These are phyloP conservation scores for Petaurus breviceps DNA, from an alignment of 2,113 vertebrate species.

Conservation along the genomic window DNA sequence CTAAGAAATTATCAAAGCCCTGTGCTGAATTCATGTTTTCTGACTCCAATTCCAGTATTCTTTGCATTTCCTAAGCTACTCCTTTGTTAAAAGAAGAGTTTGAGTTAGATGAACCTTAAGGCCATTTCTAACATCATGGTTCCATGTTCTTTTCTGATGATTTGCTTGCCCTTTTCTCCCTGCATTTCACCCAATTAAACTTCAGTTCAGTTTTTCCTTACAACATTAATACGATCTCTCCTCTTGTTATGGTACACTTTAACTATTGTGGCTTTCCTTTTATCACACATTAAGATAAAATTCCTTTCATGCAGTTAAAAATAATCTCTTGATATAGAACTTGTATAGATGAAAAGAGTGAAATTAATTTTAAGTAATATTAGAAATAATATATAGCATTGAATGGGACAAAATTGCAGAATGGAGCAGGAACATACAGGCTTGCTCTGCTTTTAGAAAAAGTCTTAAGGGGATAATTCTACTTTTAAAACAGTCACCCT, in stretches of 20 bases:
- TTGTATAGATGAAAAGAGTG: not conserved
- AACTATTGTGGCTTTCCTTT: not conserved
- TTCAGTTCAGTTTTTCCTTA: not conserved
- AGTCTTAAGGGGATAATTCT: not conserved
- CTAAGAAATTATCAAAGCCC: not conserved
- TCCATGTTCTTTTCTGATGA: not conserved
- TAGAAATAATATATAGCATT: not conserved
- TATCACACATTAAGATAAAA: not conserved
- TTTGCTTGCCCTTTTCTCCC: not conserved
- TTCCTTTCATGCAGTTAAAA: not conserved
- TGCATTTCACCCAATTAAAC: not conserved
- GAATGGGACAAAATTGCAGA: not conserved
- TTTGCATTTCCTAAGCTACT: not conserved
- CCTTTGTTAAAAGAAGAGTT: too few species aligned
- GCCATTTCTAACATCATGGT: not conserved
- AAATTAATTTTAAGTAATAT: not conserved
- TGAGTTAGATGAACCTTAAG: too few species aligned
- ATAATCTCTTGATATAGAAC: not conserved
- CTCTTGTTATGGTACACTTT: not conserved
- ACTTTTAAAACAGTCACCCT: not conserved
- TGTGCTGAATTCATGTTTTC: not conserved
- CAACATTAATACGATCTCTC: too few species aligned
- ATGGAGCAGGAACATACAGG: rapidly evolving
- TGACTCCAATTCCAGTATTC: not conserved
- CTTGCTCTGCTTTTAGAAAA: not conserved